Base-by-base conservation (phyloP, 1,140 invertebrate genomes). In the Euura saliciscinereae region DNA sequence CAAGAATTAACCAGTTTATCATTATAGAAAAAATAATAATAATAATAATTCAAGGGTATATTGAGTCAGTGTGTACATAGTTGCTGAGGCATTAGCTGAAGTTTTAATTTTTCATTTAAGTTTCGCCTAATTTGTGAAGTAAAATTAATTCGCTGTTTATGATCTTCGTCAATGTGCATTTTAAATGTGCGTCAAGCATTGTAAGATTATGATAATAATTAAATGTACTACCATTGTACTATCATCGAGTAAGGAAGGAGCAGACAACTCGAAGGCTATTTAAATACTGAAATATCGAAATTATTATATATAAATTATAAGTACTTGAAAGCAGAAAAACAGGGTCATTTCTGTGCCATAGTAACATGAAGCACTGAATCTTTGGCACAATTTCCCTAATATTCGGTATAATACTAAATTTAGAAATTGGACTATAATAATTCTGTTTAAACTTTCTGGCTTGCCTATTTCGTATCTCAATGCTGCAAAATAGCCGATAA, bases 31-130 rank as follows among this genome's bases (percentile, higher is more conserved):
- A 28, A 28, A 28, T 28, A 28, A 28, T 28, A 28, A 28, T 28
- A 28, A 72, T 72, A 66, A 28, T 67, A 46, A 43, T 5, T 69
- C n/a, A 66, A 78, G 75, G 73, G 77, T 80, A 78, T 28, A 28
- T 76, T 80, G 72, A 45, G 64, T 69, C 68, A 69, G 72, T 71
- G 80, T 82, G 80, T 82, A 82, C 68, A 81, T 82, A 80, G 66
- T 78, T 70, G 68, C 66, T 74, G 77, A 77, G 78, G 74, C 71
- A 67, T 76, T 78, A 79, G 75, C 73, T 42, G 77, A 75, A 71
- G 42, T 69, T 72, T 71, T 74, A 75, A 77, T 78, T 77, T 74
- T 76, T 78, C 79, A 59, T 59, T 59, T 59, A 28, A 59, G 51
- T n/a, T 59, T 59, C 6, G 8, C 13, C 51, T 59, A 8, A 59